These are phyloP conservation scores for Diachrysia chrysitis DNA, from an alignment of 2,888 invertebrate species.

Conservation along the genomic window DNA sequence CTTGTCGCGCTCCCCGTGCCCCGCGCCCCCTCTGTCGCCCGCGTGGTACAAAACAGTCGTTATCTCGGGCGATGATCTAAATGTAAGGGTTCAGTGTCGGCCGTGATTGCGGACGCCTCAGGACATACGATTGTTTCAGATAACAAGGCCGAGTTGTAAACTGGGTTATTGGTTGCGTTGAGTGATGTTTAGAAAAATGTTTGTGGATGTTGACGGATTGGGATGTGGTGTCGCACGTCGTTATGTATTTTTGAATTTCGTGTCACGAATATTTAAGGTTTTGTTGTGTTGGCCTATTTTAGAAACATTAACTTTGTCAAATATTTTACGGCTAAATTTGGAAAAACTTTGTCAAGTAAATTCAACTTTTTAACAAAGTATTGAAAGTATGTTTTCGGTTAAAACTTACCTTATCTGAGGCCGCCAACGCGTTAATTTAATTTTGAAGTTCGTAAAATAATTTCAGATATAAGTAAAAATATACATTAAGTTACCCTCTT, in stretches of 20 bases:
- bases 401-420: slow-evolving; percentile 5
- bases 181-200: slow-evolving; percentile 54
- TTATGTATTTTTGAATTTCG: slow-evolving; percentile 11
- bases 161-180: slow-evolving; percentile 58
- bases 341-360: neutral
- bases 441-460: slow-evolving; percentile 20
- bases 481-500: slow-evolving; percentile 18
- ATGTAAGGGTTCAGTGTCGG: slow-evolving; percentile 72
- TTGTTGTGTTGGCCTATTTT: neutral
- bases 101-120: slow-evolving; percentile 77
- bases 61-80: slow-evolving; percentile 81
- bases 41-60: slow-evolving; percentile 67
- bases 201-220: slow-evolving; percentile 29
- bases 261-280: slow-evolving; percentile 10
- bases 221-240: slow-evolving; percentile 18
- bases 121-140: slow-evolving; percentile 78
- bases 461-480: slow-evolving; percentile 25
- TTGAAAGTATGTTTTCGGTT: slow-evolving; percentile 19
- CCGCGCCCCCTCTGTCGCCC: slow-evolving; percentile 39
- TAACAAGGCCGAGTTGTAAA: slow-evolving; percentile 64
- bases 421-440: slow-evolving; percentile 12
- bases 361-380: slow-evolving; percentile 11
- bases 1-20: slow-evolving; percentile 52
- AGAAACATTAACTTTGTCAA: neutral
- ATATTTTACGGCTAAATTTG: slow-evolving; percentile 13